Conservation (phyloP, 2,113 vertebrate genomes). For the Raja brachyura region DNA sequence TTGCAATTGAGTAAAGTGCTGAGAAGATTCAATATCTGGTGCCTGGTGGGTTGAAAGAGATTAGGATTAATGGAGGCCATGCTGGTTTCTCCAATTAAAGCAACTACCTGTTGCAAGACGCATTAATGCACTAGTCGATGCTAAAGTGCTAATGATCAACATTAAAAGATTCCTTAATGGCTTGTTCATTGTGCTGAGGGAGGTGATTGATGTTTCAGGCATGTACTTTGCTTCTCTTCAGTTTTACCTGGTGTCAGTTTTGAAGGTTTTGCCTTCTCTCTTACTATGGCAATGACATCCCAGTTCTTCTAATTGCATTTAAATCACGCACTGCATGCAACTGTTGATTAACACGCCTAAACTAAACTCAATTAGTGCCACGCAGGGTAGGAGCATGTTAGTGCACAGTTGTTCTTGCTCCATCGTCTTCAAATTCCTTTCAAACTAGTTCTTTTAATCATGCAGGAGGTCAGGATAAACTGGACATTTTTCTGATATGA, state of each 20-base stretch:
- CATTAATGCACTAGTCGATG: not conserved
- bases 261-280: not conserved
- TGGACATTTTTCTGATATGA: not conserved
- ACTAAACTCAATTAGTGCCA: not conserved
- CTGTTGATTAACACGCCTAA: not conserved
- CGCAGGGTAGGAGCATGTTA: not conserved
- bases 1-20: not conserved
- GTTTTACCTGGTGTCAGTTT: not conserved
- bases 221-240: not conserved
- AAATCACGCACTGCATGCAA: not conserved
- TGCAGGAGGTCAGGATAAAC: not conserved
- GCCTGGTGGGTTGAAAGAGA: not conserved
- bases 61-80: not conserved
- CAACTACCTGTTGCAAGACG: not conserved
- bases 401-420: not conserved
- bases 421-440: not conserved
- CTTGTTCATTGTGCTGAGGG: not conserved
- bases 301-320: not conserved
- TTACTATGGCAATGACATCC: not conserved
- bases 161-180: conserved; percentile 14
- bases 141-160: conserved; percentile 19
- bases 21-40: not conserved
- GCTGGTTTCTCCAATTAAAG: conserved; percentile 4
- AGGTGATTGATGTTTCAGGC: not conserved
- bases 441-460: not conserved